Conservation (phyloP, 2,797 vertebrate species). For the Poecile montanus region DNA sequence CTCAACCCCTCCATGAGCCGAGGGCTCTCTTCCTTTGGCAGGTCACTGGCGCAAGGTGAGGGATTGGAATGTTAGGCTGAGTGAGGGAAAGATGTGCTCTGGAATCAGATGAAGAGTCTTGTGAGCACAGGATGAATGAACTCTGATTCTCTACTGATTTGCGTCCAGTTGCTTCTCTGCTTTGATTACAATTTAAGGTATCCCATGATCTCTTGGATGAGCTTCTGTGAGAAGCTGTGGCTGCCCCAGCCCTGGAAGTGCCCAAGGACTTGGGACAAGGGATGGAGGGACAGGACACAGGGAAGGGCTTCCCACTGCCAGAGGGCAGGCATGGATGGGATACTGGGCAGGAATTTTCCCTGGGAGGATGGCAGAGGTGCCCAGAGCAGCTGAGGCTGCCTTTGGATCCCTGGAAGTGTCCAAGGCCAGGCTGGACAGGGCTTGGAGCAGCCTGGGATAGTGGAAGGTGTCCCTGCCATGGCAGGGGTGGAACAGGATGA, state of each 20-base stretch:
- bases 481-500: background rate
- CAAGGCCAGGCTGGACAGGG: rapidly evolving
- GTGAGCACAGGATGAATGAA: background rate
- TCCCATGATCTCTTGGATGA: background rate
- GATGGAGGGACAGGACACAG: too few species aligned
- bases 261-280: too few species aligned
- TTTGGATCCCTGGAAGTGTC: background rate
- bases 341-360: too few species aligned
- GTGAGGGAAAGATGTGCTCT: background rate
- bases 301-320: too few species aligned
- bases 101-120: background rate
- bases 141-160: background rate
- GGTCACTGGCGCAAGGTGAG: background rate
- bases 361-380: too few species aligned
- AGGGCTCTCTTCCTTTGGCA: background rate
- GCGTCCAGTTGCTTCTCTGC: background rate
- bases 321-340: too few species aligned
- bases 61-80: background rate
- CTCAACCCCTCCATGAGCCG: background rate
- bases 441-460: background rate
- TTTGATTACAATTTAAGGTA: background rate
- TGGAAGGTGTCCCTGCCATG: background rate
- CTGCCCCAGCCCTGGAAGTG: background rate
- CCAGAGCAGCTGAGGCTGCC: background rate
- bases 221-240: background rate